Percentiles rank a stretch among this genome's conserved stretches.
phyloP scores from a whole-genome alignment of 2,113 vertebrate species.

The Xenus cinereus region DNA sequence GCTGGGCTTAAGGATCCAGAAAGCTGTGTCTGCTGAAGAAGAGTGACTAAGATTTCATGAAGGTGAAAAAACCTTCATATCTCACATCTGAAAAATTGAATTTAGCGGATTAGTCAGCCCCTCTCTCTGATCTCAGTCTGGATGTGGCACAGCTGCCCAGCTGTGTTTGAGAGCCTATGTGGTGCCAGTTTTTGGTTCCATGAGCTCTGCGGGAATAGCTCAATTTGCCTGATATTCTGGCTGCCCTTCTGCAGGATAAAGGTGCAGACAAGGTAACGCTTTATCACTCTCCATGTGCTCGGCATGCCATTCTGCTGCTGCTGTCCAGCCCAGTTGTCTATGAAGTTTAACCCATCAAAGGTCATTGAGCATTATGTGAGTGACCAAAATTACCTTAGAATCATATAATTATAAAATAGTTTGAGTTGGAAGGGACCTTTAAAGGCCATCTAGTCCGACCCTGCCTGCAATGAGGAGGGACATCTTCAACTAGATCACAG shows the following conservation, averaged over 20 bases:
- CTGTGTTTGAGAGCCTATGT: accelerated
- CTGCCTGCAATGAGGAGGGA: neutral
- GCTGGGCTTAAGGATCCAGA: neutral
- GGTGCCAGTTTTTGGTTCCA: neutral
- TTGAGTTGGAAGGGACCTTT: neutral
- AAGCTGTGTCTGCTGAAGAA: neutral
- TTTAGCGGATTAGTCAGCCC: neutral
- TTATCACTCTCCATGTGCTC: neutral
- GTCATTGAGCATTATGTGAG: neutral
- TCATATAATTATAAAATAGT: neutral
- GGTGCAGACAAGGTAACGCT: neutral
- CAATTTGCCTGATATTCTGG: neutral
- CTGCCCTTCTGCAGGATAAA: neutral
- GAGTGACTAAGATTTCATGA: neutral
- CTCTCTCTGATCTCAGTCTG: neutral
- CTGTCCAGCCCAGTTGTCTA: neutral
- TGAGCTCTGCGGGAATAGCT: neutral
- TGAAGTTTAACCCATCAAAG: neutral
- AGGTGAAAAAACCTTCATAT: neutral
- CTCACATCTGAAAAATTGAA: neutral
- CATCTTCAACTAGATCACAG: neutral
- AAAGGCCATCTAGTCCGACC: neutral
- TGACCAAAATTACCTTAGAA: neutral
- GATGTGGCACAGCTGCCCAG: neutral
- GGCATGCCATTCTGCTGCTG: neutral